Percentiles rank a stretch among this genome's conserved stretches.
Evolutionary conservation across 1,140 invertebrate species (phyloP).

Genomic region (Rhyzopertha dominica): DNA sequence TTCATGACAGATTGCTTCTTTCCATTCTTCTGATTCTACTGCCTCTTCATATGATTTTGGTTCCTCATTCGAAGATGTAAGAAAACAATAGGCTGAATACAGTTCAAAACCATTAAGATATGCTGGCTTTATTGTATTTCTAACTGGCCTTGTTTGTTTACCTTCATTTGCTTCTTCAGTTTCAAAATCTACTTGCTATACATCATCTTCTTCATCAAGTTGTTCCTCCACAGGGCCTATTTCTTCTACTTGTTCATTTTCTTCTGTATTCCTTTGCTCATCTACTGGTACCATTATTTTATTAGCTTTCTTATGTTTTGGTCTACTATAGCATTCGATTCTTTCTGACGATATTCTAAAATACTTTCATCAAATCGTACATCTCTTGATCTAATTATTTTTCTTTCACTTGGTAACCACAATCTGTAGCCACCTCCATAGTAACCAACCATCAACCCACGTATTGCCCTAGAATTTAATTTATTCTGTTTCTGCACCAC

Average conservation of each 20-base stretch:
- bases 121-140: constrained; percentile 2
- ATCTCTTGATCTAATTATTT: constrained; percentile 16
- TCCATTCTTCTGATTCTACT: no score
- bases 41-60: constrained; percentile 5
- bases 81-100: constrained; percentile 12
- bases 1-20: constrained; percentile 6
- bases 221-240: not conserved
- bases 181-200: constrained; percentile 7
- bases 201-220: not conserved
- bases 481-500: constrained; percentile 17
- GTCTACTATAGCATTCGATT: no score
- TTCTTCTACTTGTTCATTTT: not conserved
- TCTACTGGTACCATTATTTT: constrained; percentile 6
- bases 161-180: constrained; percentile 8
- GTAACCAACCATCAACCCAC: constrained; percentile 11
- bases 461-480: constrained; percentile 6
- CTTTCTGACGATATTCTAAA: no score
- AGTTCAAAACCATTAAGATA: constrained; percentile 1
- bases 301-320: not conserved
- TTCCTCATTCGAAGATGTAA: constrained; percentile 4
- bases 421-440: constrained; percentile 17
- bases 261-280: not conserved
- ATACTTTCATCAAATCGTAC: constrained; percentile 15
- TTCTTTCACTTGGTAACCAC: constrained; percentile 11
- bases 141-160: constrained; percentile 5